Base-by-base conservation (phyloP, 2,797 vertebrate genomes). In the Crocidura indochinensis region DNA sequence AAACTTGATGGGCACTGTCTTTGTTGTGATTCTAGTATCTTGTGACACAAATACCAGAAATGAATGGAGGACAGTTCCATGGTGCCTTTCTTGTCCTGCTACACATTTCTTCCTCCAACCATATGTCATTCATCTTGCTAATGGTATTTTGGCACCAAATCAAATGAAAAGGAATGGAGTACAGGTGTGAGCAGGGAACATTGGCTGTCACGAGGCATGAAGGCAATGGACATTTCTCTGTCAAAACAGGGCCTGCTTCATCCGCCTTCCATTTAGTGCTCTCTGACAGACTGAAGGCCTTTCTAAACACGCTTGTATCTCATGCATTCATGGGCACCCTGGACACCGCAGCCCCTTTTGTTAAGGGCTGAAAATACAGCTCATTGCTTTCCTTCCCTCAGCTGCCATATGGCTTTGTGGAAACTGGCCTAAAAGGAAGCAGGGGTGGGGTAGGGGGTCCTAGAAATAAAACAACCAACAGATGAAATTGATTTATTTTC, bases 401-500 rank as follows among this genome's bases (percentile, higher is more conserved):
- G 97, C 97, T 98, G 97, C 98, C 98, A 98, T 98, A 98, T 98
- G 98, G 98, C 98, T 96, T 97, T 97, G 97, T 97, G 95, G 96
- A 97, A 98, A 97, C 92, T 85, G 96, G 94, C 96, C 97, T 97
- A 96, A 97, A 97, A 98, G 97, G 96, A 96, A 97, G 96, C 88
- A 88, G 93, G 91, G 91, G 87, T 53, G 22, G 89, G 93, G 90
- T 38, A n/a, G 92, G 87, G 60, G 24, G 29, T 6, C 31, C 73
- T 84, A 81, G 90, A 94, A 97, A 97, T 96, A 82, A 97, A 97
- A 97, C 84, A 95, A 96, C 94, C 84, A 97, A 93, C 96, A 98
- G 97, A 98, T 98, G 98, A 98, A 97, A 98, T 93, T 97, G 97
- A 98, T 98, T 98, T 98, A 98, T 98, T 98, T 98, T 97, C 95